Conservation (phyloP, 2,113 vertebrate species). For the Rhinichthys klamathensis region DNA sequence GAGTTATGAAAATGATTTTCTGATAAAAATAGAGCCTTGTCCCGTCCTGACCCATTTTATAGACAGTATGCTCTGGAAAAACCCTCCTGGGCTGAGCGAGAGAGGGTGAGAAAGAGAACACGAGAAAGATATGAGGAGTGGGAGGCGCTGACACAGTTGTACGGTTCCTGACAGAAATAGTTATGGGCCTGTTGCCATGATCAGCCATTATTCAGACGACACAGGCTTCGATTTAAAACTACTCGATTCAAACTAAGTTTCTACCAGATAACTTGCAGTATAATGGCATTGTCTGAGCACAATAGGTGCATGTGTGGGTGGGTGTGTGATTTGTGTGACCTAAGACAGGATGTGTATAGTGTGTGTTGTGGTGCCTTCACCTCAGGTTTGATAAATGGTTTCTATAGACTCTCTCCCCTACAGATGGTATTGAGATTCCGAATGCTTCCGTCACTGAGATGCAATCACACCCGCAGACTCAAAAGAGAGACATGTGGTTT, state of each 20-base stretch:
- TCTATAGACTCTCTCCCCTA: slow-evolving; percentile 48
- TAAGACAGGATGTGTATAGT: background rate
- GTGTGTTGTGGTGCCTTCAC: slow-evolving; percentile 16
- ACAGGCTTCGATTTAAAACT: background rate
- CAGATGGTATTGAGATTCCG: slow-evolving; percentile 66
- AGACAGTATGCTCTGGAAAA: slow-evolving; percentile 69
- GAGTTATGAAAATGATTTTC: slow-evolving; percentile 66
- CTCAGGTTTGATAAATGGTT: slow-evolving; percentile 53
- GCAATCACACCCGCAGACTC: slow-evolving; percentile 63
- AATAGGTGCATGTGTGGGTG: slow-evolving; percentile 3
- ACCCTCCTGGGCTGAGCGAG: slow-evolving; percentile 55
- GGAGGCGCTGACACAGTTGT: slow-evolving; percentile 19
- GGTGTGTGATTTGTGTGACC: slow-evolving; percentile 29
- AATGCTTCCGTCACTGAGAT: slow-evolving; percentile 59
- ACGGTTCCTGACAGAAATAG: slow-evolving; percentile 26
- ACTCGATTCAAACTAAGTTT: slow-evolving; percentile 21
- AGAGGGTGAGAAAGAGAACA: slow-evolving; percentile 36
- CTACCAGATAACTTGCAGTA: background rate
- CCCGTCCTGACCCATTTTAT: slow-evolving; percentile 72
- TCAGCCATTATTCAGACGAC: slow-evolving; percentile 11
- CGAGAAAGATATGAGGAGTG: slow-evolving; percentile 21
- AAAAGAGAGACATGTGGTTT: slow-evolving; percentile 37
- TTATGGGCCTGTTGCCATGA: slow-evolving; percentile 6
- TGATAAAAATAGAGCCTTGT: slow-evolving; percentile 71
- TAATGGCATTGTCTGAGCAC: background rate